These are phyloP conservation scores for Lutjanus argentimaculatus DNA, from an alignment of 2,797 vertebrate genomes.

Conservation along the genomic window DNA sequence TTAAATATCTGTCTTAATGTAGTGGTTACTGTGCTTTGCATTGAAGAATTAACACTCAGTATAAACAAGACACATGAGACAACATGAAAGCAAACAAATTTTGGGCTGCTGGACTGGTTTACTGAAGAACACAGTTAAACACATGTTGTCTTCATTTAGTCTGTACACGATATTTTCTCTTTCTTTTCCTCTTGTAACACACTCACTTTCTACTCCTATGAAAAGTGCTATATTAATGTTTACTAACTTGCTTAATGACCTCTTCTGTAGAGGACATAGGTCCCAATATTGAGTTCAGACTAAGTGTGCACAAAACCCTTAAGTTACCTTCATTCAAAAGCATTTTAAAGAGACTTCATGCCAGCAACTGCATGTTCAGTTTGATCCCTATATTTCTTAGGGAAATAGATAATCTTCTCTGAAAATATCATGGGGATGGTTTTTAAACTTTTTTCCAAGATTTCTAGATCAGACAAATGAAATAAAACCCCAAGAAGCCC, in stretches of 20 bases:
- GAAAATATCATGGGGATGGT: background rate
- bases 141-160: background rate
- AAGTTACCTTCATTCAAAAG: background rate
- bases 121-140: no score
- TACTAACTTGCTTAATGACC: background rate
- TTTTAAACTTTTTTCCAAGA: constrained; percentile 5
- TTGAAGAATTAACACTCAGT: background rate
- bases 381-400: constrained; percentile 6
- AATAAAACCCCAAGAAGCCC: constrained; percentile 2
- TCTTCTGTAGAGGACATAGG: background rate
- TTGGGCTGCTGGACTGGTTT: background rate
- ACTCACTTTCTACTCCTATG: background rate
- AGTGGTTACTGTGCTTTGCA: background rate
- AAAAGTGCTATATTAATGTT: background rate
- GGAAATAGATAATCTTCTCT: background rate
- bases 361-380: constrained; percentile 6
- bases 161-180: background rate
- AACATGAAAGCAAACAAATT: background rate
- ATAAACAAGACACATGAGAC: background rate
- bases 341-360: background rate
- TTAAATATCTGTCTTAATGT: constrained; percentile 2
- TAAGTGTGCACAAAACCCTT: background rate
- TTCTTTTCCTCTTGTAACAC: background rate
- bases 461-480: constrained; percentile 29
- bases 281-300: background rate